Percentiles rank a stretch among this genome's conserved stretches.
phyloP scores from a whole-genome alignment of 2,113 vertebrate genomes.

The Nettapus auritus region DNA sequence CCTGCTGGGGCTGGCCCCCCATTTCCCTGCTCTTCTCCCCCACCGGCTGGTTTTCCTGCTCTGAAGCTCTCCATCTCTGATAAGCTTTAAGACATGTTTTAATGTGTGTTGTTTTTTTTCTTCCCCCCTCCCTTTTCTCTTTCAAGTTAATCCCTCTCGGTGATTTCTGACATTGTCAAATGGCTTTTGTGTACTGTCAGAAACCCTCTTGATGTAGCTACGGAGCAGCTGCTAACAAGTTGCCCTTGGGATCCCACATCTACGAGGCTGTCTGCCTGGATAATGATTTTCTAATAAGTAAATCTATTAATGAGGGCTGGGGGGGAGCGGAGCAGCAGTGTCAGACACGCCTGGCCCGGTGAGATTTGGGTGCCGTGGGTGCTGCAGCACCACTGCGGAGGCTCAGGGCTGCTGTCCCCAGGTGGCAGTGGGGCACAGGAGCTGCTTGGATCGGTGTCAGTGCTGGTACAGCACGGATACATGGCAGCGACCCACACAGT shows the following conservation, averaged over 20 bases:
- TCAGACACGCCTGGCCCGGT: no score
- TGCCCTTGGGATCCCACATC: conserved; percentile 34
- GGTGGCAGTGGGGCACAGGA: fast-evolving
- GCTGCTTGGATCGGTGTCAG: fast-evolving
- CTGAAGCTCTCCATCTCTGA: background rate
- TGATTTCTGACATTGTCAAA: conserved; percentile 20
- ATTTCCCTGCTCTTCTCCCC: background rate
- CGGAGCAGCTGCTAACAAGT: conserved; percentile 54
- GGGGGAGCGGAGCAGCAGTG: background rate
- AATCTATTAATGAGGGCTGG: conserved; percentile 63
- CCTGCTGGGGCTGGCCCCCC: background rate
- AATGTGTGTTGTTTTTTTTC: background rate
- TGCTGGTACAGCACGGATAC: background rate
- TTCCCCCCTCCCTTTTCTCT: background rate
- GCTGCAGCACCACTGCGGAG: background rate
- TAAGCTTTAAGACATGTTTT: background rate
- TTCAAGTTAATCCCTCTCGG: conserved; percentile 37
- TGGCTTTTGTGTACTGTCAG: conserved; percentile 12
- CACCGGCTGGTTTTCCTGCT: background rate
- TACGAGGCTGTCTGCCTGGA: conserved; percentile 34
- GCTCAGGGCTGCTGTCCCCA: background rate
- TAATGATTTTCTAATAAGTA: conserved; percentile 54
- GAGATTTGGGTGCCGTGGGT: background rate
- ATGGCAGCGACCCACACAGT: fast-evolving
- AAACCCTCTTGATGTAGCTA: conserved; percentile 36